Evolutionary conservation across 2,113 vertebrate genomes (phyloP).

Genomic region (Heterotilapia buettikoferi): DNA sequence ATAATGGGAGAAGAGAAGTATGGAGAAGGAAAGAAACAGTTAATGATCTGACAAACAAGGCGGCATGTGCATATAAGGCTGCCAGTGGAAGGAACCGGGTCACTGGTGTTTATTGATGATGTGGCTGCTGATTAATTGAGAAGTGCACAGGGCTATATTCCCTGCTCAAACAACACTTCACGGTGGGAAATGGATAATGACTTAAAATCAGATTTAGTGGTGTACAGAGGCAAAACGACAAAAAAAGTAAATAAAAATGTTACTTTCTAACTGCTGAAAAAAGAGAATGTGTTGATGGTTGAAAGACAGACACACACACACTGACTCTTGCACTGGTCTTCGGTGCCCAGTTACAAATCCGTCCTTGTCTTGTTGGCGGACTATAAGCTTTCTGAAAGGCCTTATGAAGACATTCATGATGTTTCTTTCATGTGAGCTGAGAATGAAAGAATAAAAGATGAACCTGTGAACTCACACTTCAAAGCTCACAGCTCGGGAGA

Average conservation of each 20-base stretch:
- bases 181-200: neutral
- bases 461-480: constrained; percentile 17
- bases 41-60: neutral
- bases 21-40: neutral
- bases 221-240: neutral
- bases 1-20: neutral
- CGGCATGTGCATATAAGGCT: neutral
- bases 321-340: neutral
- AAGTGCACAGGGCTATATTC: neutral
- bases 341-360: neutral
- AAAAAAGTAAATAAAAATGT: neutral
- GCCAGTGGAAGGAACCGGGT: neutral
- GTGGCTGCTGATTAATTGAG: neutral
- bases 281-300: neutral
- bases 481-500: constrained; percentile 14
- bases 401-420: neutral
- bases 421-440: constrained; percentile 6
- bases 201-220: neutral
- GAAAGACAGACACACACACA: neutral
- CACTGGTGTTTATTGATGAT: neutral
- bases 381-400: neutral
- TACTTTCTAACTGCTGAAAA: neutral
- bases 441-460: constrained; percentile 10
- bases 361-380: neutral
- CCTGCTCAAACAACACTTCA: neutral